Evolutionary conservation across 1,140 invertebrate species (phyloP), one percentile per base, ranked within the genome.

Genomic region (Tetranychus cinnabarinus): DNA sequence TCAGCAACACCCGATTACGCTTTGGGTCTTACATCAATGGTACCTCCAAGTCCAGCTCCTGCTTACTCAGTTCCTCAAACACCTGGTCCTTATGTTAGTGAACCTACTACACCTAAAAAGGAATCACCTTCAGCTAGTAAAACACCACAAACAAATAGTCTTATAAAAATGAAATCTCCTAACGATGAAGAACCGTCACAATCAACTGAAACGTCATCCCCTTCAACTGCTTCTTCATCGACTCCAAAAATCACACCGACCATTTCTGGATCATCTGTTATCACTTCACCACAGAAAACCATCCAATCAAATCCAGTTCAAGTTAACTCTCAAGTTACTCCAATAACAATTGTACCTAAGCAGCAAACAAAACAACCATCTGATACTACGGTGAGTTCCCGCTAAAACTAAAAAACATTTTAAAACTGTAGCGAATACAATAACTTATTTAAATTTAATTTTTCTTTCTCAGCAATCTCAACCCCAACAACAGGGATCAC

Each of bases 1-100:
- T 67, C 69, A 3, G 67, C 73, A 48, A 81, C 80, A 31, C 82
- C 83, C 1, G 86, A 88, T 68, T 88, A 86, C 72, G 84, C 84
- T 54, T 83, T 82, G 64, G 84, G 83, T 5, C 73, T 86, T 23
- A 68, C 76, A 31, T 70, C 69, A 6, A 36, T 55, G 31, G 50
- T 62, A 10, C 56, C 56, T 36, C 58, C 61, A 54, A 59, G 46
- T 59, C 61, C 58, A 50, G 56, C 61, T 36, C 48, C 58, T 10
- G 10, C 58, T 13, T 59, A 60, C 52, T 52, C 59, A 52, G 50
- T 52, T 31, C 50, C 50, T 2, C 50, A 12, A 6, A 52, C 50
- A 52, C 50, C 50, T 23, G 50, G 31, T n/a, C 50, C 50, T n/a
- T 33, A n/a, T 52, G 8, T n/a, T n/a, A 23, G 15, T 23, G 31